Percentiles rank a stretch among this genome's conserved stretches.
phyloP scores from a whole-genome alignment of 2,113 vertebrate species.

The Pseudopipra pipra region DNA sequence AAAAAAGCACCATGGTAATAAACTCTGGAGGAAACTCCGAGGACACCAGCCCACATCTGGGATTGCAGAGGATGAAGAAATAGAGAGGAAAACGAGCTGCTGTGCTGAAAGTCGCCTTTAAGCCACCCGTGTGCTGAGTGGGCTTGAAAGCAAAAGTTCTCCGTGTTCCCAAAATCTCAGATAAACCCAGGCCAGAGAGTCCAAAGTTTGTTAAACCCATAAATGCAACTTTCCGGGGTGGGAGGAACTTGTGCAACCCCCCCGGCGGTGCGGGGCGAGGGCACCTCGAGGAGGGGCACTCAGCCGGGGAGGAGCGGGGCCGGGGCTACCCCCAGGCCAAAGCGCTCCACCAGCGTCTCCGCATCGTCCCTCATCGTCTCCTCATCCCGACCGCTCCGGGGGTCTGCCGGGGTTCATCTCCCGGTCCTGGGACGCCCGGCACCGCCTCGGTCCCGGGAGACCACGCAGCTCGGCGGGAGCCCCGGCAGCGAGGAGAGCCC shows the following conservation, averaged over 20 bases:
- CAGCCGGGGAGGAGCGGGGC: too few species aligned
- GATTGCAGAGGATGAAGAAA: background rate
- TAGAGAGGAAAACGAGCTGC: background rate
- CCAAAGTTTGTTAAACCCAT: conserved; percentile 35
- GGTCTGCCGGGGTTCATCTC: background rate
- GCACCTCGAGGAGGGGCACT: background rate
- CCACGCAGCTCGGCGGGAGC: background rate
- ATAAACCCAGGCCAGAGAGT: background rate
- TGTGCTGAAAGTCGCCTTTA: background rate
- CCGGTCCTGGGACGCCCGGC: background rate
- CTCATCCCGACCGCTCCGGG: background rate
- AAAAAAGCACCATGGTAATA: background rate
- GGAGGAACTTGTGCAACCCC: background rate
- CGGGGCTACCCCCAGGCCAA: background rate
- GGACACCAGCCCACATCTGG: background rate
- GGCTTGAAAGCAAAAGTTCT: background rate
- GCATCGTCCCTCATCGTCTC: too few species aligned
- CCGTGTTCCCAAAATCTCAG: background rate
- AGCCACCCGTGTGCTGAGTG: background rate
- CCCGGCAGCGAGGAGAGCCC: background rate
- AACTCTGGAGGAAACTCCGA: background rate
- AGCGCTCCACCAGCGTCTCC: background rate
- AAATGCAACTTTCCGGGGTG: background rate
- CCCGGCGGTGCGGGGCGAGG: background rate
- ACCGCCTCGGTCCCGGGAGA: background rate